Conservation (phyloP, 2,797 vertebrate genomes). For the Heteromormyrus szaboi region DNA sequence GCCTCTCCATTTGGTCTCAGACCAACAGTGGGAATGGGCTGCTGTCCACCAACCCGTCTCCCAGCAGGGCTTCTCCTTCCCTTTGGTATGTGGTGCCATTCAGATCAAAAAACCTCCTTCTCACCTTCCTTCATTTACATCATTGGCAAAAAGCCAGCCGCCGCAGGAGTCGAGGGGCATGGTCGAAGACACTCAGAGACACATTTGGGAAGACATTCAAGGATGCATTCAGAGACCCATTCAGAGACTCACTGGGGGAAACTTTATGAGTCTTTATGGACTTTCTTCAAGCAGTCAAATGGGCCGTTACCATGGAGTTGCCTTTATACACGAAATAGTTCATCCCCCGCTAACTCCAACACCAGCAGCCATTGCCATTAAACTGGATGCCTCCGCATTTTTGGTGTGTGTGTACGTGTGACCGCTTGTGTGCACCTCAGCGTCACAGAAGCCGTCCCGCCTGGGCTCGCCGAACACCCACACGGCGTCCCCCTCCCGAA, state of each 20-base stretch:
- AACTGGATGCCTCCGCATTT: not conserved
- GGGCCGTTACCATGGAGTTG: not conserved
- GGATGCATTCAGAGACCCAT: not conserved
- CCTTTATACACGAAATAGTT: not conserved
- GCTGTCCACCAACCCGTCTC: not conserved
- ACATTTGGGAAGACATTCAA: not conserved
- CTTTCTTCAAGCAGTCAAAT: not conserved
- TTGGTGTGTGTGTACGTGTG: not conserved
- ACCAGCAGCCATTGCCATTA: not conserved
- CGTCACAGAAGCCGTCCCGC: slow-evolving; percentile 35
- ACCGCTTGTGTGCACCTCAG: slow-evolving; percentile 29
- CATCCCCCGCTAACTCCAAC: not conserved
- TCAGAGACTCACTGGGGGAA: not conserved
- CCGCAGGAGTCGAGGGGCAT: not conserved
- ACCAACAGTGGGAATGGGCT: not conserved
- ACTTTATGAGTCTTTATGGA: not conserved
- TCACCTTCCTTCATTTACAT: not conserved
- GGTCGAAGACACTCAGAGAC: not conserved
- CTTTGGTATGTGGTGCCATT: not conserved
- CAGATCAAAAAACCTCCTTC: not conserved
- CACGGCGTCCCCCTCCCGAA: slow-evolving; percentile 20
- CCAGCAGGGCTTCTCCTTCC: not conserved
- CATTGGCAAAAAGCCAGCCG: not conserved
- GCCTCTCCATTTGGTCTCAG: not conserved
- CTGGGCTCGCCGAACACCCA: slow-evolving; percentile 35